A percentile compares a stretch with the other conserved stretches of the same genome.
phyloP scores from a whole-genome alignment of 2,113 vertebrate species.

The Cathartes aura region DNA sequence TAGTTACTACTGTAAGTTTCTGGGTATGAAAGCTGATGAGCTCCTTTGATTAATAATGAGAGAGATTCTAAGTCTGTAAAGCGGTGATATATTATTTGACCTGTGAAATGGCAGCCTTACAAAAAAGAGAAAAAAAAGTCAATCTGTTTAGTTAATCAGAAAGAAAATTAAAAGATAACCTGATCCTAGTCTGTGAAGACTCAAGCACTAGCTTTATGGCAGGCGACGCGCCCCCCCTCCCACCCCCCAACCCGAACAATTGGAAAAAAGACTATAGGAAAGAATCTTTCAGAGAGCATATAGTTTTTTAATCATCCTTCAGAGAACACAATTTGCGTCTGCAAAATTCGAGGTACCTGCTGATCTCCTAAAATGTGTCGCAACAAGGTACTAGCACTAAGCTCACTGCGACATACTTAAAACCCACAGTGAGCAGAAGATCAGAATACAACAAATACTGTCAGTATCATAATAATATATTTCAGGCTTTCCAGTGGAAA shows the following conservation, averaged over 20 bases:
- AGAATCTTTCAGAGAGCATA: not conserved
- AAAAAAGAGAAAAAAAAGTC: not conserved
- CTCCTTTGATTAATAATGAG: not conserved
- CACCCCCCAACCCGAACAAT: fast-evolving
- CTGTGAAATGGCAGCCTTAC: not conserved
- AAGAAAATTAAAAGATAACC: not conserved
- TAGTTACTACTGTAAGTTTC: not conserved
- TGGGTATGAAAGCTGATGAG: not conserved
- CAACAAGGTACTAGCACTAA: not conserved
- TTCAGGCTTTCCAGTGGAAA: not conserved
- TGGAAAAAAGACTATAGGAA: not conserved
- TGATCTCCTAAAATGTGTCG: not conserved
- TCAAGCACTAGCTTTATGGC: not conserved
- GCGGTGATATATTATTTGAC: not conserved
- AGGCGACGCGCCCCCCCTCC: fast-evolving
- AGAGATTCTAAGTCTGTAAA: not conserved
- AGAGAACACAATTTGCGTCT: not conserved
- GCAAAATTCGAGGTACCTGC: not conserved
- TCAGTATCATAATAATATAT: not conserved
- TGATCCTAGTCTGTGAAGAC: not conserved
- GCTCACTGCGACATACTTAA: not conserved
- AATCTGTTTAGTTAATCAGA: not conserved
- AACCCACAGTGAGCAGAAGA: not conserved
- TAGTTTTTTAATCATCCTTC: not conserved
- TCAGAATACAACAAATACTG: not conserved